Conservation (phyloP, 1,140 invertebrate species). For the Mamestra configurata region DNA sequence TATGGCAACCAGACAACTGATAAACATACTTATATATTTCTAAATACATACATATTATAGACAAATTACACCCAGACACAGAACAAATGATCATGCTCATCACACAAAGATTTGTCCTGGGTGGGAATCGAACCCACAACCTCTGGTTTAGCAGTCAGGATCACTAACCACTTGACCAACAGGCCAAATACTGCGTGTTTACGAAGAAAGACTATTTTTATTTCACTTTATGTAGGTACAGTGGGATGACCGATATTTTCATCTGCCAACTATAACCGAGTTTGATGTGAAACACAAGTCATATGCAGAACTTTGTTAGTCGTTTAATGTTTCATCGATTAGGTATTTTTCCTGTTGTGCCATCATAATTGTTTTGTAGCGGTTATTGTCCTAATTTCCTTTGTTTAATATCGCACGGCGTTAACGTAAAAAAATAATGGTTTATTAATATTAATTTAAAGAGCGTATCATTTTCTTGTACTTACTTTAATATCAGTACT, state of each 20-base stretch:
- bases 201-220: not conserved
- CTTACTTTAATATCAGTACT: not conserved
- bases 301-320: not conserved
- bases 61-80: no score
- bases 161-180: no score
- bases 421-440: not conserved
- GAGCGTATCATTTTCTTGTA: not conserved
- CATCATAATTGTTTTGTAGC: not conserved
- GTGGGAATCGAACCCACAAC: no score
- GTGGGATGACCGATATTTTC: not conserved
- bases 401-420: not conserved
- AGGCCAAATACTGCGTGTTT: slow-evolving; percentile 1
- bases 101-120: no score
- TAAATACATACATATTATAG: no score
- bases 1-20: no score
- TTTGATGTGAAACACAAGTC: not conserved
- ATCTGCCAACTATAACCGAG: not conserved
- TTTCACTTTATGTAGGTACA: not conserved
- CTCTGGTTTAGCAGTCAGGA: no score
- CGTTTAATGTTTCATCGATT: not conserved
- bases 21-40: no score
- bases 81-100: no score
- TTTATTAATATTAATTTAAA: not conserved
- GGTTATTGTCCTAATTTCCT: not conserved
- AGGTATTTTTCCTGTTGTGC: not conserved